Percentiles rank a stretch among this genome's conserved stretches.
Evolutionary conservation across 1,140 invertebrate genomes (phyloP).

Genomic region (Neodiprion fabricii): DNA sequence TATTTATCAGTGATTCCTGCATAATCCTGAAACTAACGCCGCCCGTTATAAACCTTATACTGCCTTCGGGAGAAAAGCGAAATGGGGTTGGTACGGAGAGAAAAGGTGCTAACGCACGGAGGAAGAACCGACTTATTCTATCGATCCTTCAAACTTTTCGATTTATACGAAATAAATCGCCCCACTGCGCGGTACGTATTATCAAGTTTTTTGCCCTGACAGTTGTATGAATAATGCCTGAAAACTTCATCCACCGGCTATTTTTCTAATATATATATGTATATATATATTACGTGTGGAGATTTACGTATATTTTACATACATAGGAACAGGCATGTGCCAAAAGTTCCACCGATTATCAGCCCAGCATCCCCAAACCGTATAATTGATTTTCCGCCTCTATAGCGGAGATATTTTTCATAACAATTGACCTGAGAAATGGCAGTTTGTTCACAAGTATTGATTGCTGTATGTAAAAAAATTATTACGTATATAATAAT

Average conservation of each 20-base stretch:
- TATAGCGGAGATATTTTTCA: too few species aligned
- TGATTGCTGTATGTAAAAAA: too few species aligned
- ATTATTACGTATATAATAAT: too few species aligned
- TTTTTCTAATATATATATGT: too few species aligned
- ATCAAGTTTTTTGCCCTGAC: neutral
- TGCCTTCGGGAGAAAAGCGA: neutral
- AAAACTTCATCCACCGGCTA: neutral
- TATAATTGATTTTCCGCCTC: too few species aligned
- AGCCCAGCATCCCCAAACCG: too few species aligned
- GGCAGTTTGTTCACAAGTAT: too few species aligned
- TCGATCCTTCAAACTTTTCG: slow-evolving; percentile 4
- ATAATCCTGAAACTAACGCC: neutral
- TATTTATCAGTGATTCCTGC: neutral
- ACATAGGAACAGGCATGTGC: too few species aligned
- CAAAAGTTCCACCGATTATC: too few species aligned
- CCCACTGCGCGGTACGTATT: neutral
- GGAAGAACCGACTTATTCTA: neutral
- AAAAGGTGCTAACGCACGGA: neutral
- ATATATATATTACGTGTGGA: too few species aligned
- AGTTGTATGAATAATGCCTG: slow-evolving; percentile 3
- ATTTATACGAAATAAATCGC: slow-evolving; percentile 5
- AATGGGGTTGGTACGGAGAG: neutral
- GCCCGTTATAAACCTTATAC: neutral
- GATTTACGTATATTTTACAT: too few species aligned
- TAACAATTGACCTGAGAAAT: too few species aligned